Conservation (phyloP, 2,888 invertebrate genomes). For the Tenthredo distinguenda region DNA sequence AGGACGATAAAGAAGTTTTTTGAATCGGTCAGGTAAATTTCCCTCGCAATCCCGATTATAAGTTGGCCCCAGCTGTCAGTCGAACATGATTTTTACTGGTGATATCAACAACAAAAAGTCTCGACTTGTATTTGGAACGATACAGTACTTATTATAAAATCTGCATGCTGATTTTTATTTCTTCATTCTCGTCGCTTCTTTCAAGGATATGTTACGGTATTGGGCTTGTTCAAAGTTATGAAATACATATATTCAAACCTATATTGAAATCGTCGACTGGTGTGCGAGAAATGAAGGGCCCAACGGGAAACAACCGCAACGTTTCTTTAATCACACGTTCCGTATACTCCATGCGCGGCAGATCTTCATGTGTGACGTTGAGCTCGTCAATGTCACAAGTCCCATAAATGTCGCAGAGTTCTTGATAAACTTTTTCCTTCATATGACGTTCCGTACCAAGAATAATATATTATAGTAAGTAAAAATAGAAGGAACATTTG, state of each 20-base stretch:
- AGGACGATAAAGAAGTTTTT: no score
- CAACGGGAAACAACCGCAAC: constrained; percentile 81
- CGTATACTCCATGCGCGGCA: constrained; percentile 80
- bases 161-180: background rate
- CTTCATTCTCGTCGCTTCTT: background rate
- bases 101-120: no score
- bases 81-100: no score
- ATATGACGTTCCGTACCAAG: background rate
- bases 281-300: constrained; percentile 79
- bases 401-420: constrained; percentile 79
- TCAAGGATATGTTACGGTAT: background rate
- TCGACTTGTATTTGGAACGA: no score
- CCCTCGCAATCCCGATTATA: no score
- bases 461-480: background rate
- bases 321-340: constrained; percentile 82
- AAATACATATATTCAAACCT: constrained; percentile 65
- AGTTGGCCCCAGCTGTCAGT: no score
- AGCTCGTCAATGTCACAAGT: constrained; percentile 65
- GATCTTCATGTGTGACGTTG: constrained; percentile 78
- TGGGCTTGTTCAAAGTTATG: no score
- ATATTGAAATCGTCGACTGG: constrained; percentile 79
- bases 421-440: constrained; percentile 75
- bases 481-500: no score
- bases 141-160: no score
- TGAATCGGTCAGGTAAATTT: no score